Percentiles rank a stretch among this genome's conserved stretches.
Conservation (phyloP, 2,888 invertebrate species). For the Tetragnatha montana region DNA sequence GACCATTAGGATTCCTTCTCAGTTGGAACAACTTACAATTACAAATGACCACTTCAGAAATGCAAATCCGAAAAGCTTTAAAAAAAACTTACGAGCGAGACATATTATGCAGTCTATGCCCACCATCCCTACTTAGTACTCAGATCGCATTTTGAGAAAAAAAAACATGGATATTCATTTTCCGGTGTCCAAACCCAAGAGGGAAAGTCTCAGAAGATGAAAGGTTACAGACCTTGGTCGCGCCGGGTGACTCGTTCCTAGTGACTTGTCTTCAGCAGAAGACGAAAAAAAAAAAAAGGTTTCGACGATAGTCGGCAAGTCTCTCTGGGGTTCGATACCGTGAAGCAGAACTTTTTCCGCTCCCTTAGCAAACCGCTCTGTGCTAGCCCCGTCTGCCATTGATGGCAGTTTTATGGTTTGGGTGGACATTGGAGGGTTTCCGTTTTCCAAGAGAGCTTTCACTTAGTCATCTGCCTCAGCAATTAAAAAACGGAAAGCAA, state of each 20-base stretch:
- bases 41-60: background rate
- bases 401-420: background rate
- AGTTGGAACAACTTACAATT: background rate
- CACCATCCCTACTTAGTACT: background rate
- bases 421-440: too few species aligned
- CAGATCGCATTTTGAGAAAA: background rate
- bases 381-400: background rate
- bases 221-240: conserved; percentile 48
- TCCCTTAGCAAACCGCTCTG: background rate
- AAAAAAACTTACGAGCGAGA: background rate
- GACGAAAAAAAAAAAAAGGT: background rate
- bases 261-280: background rate
- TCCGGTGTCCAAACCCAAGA: background rate
- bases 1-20: background rate
- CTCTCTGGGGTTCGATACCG: conserved; percentile 11
- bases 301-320: background rate
- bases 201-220: conserved; percentile 9
- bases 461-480: too few species aligned
- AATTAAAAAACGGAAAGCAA: too few species aligned
- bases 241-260: conserved; percentile 6
- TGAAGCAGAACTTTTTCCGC: conserved; percentile 39
- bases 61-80: background rate
- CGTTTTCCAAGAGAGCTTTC: too few species aligned
- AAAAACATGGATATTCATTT: conserved; percentile 1
- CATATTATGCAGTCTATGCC: background rate